phyloP scores from a whole-genome alignment of 2,888 invertebrate species.

The Diarsia brunnea region DNA sequence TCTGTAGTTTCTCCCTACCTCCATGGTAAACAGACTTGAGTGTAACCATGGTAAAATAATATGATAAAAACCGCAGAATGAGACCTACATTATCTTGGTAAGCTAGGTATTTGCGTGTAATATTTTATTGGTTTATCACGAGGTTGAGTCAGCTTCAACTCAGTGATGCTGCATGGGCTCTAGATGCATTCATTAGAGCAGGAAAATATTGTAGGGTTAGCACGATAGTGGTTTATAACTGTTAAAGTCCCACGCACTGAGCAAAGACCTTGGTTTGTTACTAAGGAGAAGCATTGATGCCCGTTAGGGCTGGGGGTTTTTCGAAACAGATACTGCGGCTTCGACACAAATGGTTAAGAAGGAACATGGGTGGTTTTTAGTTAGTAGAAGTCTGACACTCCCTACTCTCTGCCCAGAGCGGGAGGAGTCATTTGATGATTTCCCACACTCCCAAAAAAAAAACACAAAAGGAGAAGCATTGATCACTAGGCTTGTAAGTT shows the following conservation, averaged over 20 bases:
- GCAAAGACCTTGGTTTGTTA: not conserved
- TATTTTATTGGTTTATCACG: constrained; percentile 66
- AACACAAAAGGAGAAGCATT: no score
- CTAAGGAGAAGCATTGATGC: no score
- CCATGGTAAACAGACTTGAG: not conserved
- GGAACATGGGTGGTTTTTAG: no score
- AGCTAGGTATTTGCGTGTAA: constrained; percentile 25
- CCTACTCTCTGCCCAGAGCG: no score
- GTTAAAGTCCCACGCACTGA: not conserved
- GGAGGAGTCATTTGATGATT: no score
- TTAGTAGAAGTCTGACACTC: no score
- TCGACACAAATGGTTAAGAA: no score
- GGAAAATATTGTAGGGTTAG: constrained; percentile 74
- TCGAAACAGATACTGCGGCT: no score
- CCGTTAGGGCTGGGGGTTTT: no score
- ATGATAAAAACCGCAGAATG: not conserved
- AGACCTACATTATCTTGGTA: not conserved
- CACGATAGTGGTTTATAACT: constrained; percentile 56
- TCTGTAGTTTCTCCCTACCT: not conserved
- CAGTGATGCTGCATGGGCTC: constrained; percentile 70
- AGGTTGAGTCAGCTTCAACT: constrained; percentile 65
- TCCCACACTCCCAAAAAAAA: no score
- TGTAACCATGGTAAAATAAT: not conserved
- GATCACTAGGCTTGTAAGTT: no score
- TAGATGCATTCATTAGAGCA: constrained; percentile 82